These are phyloP conservation scores for Hydrophis major DNA, from an alignment of 2,797 vertebrate species.

Conservation along the genomic window DNA sequence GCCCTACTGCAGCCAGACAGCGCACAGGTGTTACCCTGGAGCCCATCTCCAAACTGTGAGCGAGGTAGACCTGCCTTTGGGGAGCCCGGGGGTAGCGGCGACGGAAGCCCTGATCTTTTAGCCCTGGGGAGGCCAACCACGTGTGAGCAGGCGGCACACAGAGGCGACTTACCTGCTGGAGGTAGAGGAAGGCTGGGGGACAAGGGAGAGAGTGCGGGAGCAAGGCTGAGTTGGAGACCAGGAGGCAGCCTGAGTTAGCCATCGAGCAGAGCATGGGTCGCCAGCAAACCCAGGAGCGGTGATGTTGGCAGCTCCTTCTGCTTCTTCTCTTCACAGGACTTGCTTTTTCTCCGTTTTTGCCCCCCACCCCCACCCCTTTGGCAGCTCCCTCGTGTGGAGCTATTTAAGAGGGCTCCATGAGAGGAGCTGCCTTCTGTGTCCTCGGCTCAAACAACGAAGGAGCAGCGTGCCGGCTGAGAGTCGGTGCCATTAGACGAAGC, in stretches of 20 bases:
- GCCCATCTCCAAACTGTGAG: neutral
- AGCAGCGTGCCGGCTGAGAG: conserved; percentile 44
- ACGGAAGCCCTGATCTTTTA: neutral
- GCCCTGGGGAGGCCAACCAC: conserved; percentile 33
- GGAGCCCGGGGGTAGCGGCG: neutral
- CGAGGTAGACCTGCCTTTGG: neutral
- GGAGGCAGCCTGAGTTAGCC: conserved; percentile 94
- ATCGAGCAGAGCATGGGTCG: conserved; percentile 96
- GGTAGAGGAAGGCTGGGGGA: conserved; percentile 92
- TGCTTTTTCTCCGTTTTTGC: conserved; percentile 61
- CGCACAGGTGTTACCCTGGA: conserved; percentile 8
- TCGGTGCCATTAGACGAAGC: conserved; percentile 70
- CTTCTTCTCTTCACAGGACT: conserved; percentile 54
- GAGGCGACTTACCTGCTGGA: conserved; percentile 89
- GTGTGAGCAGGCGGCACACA: conserved; percentile 59
- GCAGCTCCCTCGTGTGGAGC: conserved; percentile 68
- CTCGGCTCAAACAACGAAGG: conserved; percentile 52
- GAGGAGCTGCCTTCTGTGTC: conserved; percentile 57
- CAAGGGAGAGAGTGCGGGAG: conserved; percentile 89
- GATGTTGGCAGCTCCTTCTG: conserved; percentile 62
- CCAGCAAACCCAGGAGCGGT: conserved; percentile 73
- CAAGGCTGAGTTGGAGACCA: conserved; percentile 90
- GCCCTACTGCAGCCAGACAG: neutral
- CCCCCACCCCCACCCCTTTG: conserved; percentile 60
- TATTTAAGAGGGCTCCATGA: conserved; percentile 64